Conservation (phyloP, 2,888 invertebrate species). For the Selenia dentaria region DNA sequence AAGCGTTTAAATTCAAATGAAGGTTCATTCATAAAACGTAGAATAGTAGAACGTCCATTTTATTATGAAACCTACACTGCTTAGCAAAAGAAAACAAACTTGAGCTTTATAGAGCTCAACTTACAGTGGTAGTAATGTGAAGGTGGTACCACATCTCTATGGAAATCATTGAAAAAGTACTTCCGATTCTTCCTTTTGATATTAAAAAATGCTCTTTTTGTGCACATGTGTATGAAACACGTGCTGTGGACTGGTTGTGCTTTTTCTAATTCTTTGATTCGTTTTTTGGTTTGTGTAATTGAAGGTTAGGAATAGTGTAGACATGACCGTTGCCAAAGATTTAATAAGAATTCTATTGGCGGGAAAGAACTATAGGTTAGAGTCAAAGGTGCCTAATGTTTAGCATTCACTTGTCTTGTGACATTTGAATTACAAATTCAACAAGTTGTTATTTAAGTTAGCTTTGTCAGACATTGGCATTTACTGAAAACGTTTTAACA, state of each 20-base stretch:
- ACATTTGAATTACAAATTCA: conserved; percentile 20
- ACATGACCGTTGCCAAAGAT: conserved; percentile 13
- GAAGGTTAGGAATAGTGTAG: conserved; percentile 29
- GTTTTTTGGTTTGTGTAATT: conserved; percentile 22
- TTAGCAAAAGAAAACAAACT: conserved; percentile 11
- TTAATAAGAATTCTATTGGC: too few species aligned
- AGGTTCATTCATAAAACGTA: conserved; percentile 26
- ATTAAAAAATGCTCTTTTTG: conserved; percentile 41
- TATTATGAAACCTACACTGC: background rate
- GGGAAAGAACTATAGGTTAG: background rate
- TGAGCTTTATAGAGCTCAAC: conserved; percentile 14
- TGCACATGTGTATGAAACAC: conserved; percentile 50
- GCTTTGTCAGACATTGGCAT: conserved; percentile 20
- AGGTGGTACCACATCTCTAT: conserved; percentile 19
- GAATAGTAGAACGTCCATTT: conserved; percentile 15
- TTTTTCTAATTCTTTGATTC: conserved; percentile 42
- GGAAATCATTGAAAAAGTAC: conserved; percentile 34
- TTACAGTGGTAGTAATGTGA: conserved; percentile 12
- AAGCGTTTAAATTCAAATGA: conserved; percentile 29
- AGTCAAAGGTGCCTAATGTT: background rate
- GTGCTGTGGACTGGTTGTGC: conserved; percentile 45
- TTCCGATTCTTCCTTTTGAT: conserved; percentile 56
- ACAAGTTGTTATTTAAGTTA: conserved; percentile 18
- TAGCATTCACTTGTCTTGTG: conserved; percentile 6
- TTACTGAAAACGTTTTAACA: conserved; percentile 11